Base-by-base conservation (phyloP, 2,113 vertebrate genomes). In the Syrmaticus mikado region DNA sequence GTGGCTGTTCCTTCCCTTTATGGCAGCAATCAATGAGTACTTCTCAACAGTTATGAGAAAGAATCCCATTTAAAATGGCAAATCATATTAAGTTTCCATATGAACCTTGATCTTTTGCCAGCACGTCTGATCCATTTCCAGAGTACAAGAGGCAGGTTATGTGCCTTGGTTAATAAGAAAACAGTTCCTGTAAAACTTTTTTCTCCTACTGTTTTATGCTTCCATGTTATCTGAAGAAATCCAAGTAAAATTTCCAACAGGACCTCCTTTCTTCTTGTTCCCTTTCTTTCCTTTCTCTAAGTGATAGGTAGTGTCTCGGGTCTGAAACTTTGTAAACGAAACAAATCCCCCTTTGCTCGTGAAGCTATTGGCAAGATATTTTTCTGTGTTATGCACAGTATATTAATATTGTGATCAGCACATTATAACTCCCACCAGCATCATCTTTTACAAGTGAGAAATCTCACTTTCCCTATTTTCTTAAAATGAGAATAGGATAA, bases 111-210 rank as follows among this genome's bases (percentile, higher is more conserved):
- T 87, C 36, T 66, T 94, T 93, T 89, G 95, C 91, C 88, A 92
- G 92, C 8, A 1, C n/a, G 71, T 85, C 73, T 88, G 76, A 70
- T 93, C 15, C 46, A 46, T 71, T 94, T 94, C 82, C 79, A 91
- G 96, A 95, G 77, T 38, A 62, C 75, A 36, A 1, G 18, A 94
- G 60, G 62, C 86, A 83, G 68, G 38, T 41, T 94, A 24, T 71
- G 73, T 53, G 78, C 55, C 82, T 46, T 52, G 50, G 14, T 97
- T 97, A 96, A 94, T 92, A 96, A 96, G 55, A 85, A 91, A 90
- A 93, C 46, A 94, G 76, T 88, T 95, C 88, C 87, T 87, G 79
- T 65, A 96, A 95, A 96, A 95, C 30, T 93, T 83, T 67, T 48
- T 92, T 80, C 82, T 87, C 34, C 74, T 50, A 40, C 60, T 21